Evolutionary conservation across 2,113 vertebrate species (phyloP).

Genomic region (Mionectes macconnelli): DNA sequence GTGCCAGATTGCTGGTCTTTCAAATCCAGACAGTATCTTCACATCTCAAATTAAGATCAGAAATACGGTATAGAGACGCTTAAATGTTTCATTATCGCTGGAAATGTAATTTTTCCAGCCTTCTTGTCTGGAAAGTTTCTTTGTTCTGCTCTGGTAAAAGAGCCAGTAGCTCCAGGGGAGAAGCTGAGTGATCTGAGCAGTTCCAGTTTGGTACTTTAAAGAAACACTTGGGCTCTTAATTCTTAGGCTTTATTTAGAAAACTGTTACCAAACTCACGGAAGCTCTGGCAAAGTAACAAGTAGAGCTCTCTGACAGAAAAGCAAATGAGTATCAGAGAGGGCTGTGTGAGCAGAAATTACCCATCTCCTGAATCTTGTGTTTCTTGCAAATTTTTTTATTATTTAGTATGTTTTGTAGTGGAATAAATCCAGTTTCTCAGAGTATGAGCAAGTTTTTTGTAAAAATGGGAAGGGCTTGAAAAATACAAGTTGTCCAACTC

Average conservation of each 20-base stretch:
- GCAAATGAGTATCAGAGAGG: background rate
- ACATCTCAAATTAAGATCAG: background rate
- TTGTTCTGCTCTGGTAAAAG: background rate
- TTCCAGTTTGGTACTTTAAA: background rate
- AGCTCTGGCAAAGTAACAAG: background rate
- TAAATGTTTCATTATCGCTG: background rate
- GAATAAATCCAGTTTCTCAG: background rate
- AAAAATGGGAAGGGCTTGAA: background rate
- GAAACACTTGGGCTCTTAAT: background rate
- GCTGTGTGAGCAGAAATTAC: background rate
- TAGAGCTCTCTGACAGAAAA: background rate
- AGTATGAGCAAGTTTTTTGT: background rate
- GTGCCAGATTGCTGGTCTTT: background rate
- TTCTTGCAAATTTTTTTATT: background rate
- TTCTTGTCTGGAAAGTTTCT: background rate
- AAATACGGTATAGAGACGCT: background rate
- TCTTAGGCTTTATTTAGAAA: background rate
- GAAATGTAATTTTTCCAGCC: background rate
- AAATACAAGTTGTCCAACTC: background rate
- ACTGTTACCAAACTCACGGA: background rate
- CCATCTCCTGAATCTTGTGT: background rate
- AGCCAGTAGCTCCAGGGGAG: background rate
- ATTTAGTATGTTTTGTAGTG: background rate
- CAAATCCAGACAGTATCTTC: background rate
- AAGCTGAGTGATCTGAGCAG: background rate